Base-by-base conservation (phyloP, 2,113 vertebrate genomes). In the Scomber colias region DNA sequence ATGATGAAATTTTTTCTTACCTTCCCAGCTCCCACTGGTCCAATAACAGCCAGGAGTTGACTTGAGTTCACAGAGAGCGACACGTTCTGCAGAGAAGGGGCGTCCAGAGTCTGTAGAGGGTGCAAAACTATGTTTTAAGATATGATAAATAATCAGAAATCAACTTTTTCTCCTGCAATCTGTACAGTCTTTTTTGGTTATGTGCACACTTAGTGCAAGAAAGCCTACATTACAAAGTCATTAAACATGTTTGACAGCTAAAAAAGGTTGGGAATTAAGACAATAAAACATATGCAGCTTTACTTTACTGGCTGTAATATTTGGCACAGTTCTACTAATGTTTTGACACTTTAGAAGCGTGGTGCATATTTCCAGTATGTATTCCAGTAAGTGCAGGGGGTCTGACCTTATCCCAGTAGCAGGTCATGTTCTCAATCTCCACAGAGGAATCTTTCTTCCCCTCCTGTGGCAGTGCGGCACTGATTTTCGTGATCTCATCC, bases 21-120 rank as follows among this genome's bases (percentile, higher is more conserved):
- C 96, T 99, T 99, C 90, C 98, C 97, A 51, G 98, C 96, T 79
- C 98, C 98, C 10, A 99, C 98, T 1, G 97, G 97, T 81, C 98
- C 98, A 27, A 99, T 95, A 51, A 99, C 96, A 82, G 96, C 96
- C 71, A 99, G 0, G 51, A 99, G 88, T 69, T 98, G 94, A 8
- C 95, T 95, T 0, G 89, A 93, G 57, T 90, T 92, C 71, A 97
- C 94, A 45, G 90, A 94, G 62, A 97, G 92, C 0, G 96, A 97
- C 64, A 99, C 48, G 3, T 93, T 94, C 70, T 96, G 94, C 44
- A 99, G 95, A 5, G 97, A 92, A 1, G 97, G 97, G 14, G 90
- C 94, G 79, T 97, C 97, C 50, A 91, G 87, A 48, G 50, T 91
- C 98, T 99, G 71, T 6, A 19, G 17, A 13, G 24, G 11, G 9